These are phyloP conservation scores for Tinamus guttatus DNA, from an alignment of 2,113 vertebrate genomes.

Conservation along the genomic window DNA sequence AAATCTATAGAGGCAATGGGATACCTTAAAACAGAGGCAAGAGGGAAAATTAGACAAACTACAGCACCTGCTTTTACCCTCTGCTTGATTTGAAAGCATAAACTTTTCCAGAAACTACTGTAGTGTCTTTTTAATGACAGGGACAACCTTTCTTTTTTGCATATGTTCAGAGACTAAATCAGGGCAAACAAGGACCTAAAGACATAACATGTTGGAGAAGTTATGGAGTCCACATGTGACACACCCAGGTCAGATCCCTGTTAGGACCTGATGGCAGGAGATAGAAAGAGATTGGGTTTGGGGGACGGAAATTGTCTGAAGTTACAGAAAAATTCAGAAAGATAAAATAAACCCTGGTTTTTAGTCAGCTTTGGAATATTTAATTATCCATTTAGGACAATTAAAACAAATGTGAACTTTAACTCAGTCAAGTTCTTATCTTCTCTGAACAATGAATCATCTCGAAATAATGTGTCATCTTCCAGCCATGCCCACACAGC, in stretches of 20 bases:
- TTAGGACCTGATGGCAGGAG: not conserved
- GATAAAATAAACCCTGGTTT: not conserved
- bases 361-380: not conserved
- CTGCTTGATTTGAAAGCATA: fast-evolving
- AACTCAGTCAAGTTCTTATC: constrained; percentile 28
- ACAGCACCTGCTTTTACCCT: not conserved
- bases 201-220: not conserved
- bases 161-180: not conserved
- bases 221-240: not conserved
- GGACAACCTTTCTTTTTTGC: not conserved
- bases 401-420: constrained; percentile 53
- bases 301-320: not conserved
- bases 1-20: not conserved
- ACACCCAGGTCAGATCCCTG: not conserved
- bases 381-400: constrained; percentile 54
- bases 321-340: not conserved
- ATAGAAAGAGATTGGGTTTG: not conserved
- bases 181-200: not conserved
- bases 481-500: constrained; percentile 70
- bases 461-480: constrained; percentile 43
- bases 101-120: not conserved
- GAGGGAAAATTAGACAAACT: not conserved
- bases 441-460: constrained; percentile 62
- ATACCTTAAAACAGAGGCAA: not conserved
- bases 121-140: not conserved